Evolutionary conservation across 2,888 invertebrate genomes (phyloP).

Genomic region (Cheiracanthium punctorium): DNA sequence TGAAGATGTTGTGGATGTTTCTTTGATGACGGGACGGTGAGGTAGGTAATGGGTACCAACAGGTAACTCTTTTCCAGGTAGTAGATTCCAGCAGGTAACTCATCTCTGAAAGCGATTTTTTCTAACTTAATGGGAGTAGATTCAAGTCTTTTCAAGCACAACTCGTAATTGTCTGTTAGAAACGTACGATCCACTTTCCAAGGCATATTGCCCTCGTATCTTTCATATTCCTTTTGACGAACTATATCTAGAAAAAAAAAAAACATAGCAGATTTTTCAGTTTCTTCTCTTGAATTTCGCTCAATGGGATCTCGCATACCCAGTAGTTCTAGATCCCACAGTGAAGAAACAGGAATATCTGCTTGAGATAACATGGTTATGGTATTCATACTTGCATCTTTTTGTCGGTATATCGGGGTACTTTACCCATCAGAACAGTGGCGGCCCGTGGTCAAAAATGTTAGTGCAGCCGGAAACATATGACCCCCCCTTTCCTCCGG

Average conservation of each 20-base stretch:
- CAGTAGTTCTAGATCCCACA: conserved; percentile 22
- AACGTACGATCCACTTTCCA: no score
- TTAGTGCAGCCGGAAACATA: no score
- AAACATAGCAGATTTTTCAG: conserved; percentile 16
- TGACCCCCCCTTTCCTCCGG: no score
- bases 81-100: not conserved
- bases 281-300: conserved; percentile 19
- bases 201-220: conserved; percentile 19
- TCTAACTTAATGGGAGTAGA: not conserved
- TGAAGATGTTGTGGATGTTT: no score
- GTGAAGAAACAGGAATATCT: not conserved
- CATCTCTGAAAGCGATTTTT: not conserved
- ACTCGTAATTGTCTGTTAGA: no score
- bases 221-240: conserved; percentile 16
- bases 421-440: no score
- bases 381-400: no score
- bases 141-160: no score
- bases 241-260: conserved; percentile 21
- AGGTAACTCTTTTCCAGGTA: not conserved
- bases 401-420: not conserved
- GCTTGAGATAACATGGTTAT: no score
- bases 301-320: conserved; percentile 18
- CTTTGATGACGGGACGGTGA: no score
- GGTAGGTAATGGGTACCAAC: no score
- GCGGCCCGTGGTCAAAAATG: no score